Conservation (phyloP, 64 coral and sea anemone genomes). For the Dendronephthya gigantea region DNA sequence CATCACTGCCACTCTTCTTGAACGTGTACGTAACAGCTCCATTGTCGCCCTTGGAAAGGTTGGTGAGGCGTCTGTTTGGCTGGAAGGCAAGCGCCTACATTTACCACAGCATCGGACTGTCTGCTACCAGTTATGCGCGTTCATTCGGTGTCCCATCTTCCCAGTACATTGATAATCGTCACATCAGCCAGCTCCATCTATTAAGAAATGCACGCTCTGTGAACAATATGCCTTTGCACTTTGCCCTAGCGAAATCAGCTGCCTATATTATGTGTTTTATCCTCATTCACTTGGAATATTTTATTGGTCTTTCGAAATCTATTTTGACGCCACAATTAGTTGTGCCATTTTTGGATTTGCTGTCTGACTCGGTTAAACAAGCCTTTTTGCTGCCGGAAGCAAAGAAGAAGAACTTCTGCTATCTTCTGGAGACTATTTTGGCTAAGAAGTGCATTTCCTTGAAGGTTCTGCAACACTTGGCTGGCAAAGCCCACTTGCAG, state of each 20-base stretch:
- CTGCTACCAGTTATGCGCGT: neutral
- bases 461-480: neutral
- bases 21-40: neutral
- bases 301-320: slow-evolving; percentile 16
- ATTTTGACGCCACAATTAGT: neutral
- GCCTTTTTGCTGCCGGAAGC: neutral
- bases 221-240: neutral
- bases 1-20: neutral
- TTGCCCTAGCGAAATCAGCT: neutral
- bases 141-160: neutral
- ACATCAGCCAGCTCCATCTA: slow-evolving; percentile 15
- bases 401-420: slow-evolving; percentile 3
- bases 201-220: neutral
- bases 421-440: neutral
- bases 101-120: slow-evolving; percentile 30
- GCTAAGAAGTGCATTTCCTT: neutral
- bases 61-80: slow-evolving; percentile 14
- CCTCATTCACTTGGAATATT: slow-evolving; percentile 23
- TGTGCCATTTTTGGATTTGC: neutral
- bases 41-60: neutral
- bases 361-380: slow-evolving; percentile 11
- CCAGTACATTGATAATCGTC: slow-evolving; percentile 25
- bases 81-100: slow-evolving; percentile 25
- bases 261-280: neutral
- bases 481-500: slow-evolving; percentile 2